A percentile compares a stretch with the other conserved stretches of the same genome.
These are phyloP conservation scores for Scrobipalpa costella DNA, from an alignment of 2,888 invertebrate species.

Conservation along the genomic window DNA sequence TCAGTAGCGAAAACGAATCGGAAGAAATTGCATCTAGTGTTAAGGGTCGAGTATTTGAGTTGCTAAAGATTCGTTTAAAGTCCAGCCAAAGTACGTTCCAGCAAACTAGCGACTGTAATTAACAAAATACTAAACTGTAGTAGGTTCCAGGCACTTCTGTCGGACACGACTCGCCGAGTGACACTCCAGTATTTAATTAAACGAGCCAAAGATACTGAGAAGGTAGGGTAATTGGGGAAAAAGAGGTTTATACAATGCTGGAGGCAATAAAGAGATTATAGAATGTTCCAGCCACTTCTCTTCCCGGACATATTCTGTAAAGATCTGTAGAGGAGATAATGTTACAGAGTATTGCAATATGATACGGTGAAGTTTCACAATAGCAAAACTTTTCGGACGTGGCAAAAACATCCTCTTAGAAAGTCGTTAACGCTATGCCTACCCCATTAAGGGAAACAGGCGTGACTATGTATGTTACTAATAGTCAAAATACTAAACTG, in stretches of 20 bases:
- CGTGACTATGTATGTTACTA: no score
- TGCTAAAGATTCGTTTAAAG: neutral
- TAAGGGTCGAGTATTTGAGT: neutral
- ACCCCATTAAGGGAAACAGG: slow-evolving; percentile 73
- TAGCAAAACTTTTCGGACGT: no score
- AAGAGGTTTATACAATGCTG: neutral
- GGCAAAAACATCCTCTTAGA: no score
- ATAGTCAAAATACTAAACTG: slow-evolving; percentile 33
- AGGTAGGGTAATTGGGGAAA: slow-evolving; percentile 72
- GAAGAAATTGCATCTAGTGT: no score
- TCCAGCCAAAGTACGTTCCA: slow-evolving; percentile 11
- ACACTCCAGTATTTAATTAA: slow-evolving; percentile 80
- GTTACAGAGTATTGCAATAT: no score
- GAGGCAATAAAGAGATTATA: slow-evolving; percentile 19
- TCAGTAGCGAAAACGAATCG: no score
- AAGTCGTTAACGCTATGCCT: no score
- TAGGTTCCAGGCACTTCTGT: slow-evolving; percentile 41
- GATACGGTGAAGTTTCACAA: no score
- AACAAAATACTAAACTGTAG: slow-evolving; percentile 33
- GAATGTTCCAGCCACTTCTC: slow-evolving; percentile 38
- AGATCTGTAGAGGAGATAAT: no score
- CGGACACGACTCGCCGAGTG: slow-evolving; percentile 65
- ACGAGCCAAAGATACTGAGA: slow-evolving; percentile 73
- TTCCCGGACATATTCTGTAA: no score
- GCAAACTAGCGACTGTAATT: slow-evolving; percentile 29